phyloP scores from a whole-genome alignment of 2,797 vertebrate species.

The Arremon aurantiirostris region DNA sequence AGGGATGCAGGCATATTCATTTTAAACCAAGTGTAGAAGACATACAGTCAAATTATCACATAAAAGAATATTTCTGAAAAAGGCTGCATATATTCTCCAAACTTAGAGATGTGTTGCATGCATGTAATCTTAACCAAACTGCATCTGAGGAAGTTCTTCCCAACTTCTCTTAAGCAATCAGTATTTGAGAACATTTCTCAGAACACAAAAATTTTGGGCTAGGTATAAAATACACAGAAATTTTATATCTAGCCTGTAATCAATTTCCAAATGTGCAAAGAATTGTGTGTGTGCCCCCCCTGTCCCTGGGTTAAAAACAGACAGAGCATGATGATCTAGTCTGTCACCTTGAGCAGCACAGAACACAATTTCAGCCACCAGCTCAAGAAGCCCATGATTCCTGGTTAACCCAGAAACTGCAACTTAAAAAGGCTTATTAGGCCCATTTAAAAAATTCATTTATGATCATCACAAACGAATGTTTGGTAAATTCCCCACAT shows the following conservation, averaged over 20 bases:
- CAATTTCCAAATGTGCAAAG: background rate
- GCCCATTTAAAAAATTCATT: background rate
- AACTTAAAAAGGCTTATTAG: background rate
- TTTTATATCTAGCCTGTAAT: background rate
- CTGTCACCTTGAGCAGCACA: background rate
- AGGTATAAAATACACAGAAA: background rate
- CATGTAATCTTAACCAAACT: background rate
- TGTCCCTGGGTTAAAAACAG: background rate
- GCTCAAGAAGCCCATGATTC: background rate
- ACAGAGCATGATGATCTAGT: background rate
- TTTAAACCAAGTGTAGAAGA: background rate
- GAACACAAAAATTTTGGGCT: background rate
- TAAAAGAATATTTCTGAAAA: background rate
- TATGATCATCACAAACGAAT: background rate
- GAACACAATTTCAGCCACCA: background rate
- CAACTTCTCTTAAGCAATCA: background rate
- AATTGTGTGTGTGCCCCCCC: rapidly evolving
- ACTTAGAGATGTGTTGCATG: rapidly evolving
- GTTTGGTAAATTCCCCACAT: background rate
- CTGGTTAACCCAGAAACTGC: background rate
- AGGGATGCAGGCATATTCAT: background rate
- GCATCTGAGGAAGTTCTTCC: background rate
- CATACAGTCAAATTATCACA: background rate
- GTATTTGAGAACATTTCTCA: background rate
- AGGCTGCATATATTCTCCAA: background rate